Percentiles rank a stretch among this genome's conserved stretches.
Conservation (phyloP, 2,888 invertebrate genomes). For the Sarcophaga caerulescens region DNA sequence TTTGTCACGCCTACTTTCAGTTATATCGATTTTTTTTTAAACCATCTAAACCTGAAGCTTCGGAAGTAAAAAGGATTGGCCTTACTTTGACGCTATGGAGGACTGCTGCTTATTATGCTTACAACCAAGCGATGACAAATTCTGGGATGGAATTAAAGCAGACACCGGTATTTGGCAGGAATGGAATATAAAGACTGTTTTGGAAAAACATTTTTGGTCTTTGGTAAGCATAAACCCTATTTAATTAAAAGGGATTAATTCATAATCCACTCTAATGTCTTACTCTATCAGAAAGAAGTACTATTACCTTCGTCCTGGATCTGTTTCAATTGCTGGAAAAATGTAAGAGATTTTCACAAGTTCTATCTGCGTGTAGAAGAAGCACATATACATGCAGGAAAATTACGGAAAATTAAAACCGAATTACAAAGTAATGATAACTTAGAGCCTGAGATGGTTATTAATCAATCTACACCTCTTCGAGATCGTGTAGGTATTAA, state of each 20-base stretch:
- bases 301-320: conserved; percentile 49
- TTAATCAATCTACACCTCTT: too few relatives aligned
- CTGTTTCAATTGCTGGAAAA: conserved; percentile 73
- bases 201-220: conserved; percentile 29
- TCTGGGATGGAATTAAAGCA: too few relatives aligned
- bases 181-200: background rate
- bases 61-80: too few relatives aligned
- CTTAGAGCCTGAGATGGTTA: background rate
- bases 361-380: too few relatives aligned
- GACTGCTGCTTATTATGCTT: too few relatives aligned
- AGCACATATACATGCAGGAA: conserved; percentile 27
- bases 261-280: background rate
- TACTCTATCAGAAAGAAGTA: background rate
- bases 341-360: conserved; percentile 71
- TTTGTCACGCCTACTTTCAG: too few relatives aligned
- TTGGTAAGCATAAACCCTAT: background rate
- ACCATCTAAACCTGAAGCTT: too few relatives aligned
- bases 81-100: too few relatives aligned
- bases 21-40: too few relatives aligned
- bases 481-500: too few relatives aligned
- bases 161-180: background rate
- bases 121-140: too few relatives aligned
- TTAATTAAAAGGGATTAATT: background rate
- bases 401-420: conserved; percentile 39
- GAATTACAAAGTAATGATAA: background rate